Evolutionary conservation across 2,888 invertebrate species (phyloP), one percentile per base, ranked within the genome.

Genomic region (Stenichneumon culpator): DNA sequence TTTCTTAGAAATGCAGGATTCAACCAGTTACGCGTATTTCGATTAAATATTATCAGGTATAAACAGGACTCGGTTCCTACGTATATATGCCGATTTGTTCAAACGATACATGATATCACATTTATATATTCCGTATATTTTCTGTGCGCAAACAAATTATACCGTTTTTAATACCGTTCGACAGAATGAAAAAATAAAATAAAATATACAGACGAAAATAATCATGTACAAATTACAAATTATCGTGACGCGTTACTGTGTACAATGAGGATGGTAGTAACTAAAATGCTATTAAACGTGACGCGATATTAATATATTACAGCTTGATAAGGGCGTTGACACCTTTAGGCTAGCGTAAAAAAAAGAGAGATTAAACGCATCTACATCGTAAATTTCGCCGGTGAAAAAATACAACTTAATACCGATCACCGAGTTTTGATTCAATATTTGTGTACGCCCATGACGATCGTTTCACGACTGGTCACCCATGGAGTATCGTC

Each of bases 31-130:
- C 28, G 28, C 32, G 32, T 63, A 63, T 32, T 63, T 28, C 44
- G 44, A 28, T 28, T 63, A 44, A 72, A 72, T 39, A 54, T 50
- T 68, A 50, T 74, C 60, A 63, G 60, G 39, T 68, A 74, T 69
- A 36, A 36, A 22, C 32, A 72, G 22, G 67, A 75, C 47, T 52
- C 69, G 69, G 57, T 28, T 54, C 16, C 19, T 54, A 32, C 68
- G 32, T 47, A 22, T 81, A 54, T 54, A 78, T 67, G 77, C 28
- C 70, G 68, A 60, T 78, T 81, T 44, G 54, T 74, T 52, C 25
- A 78, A 74, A 74, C 73, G 22, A 78, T 73, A n/a, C 14, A 68
- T 22, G 57, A 77, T 81, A 81, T 84, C 84, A 81, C 81, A 84
- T 82, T 82, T 14, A 63, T 63, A 63, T 81, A 79, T 81, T 82